phyloP scores from a whole-genome alignment of 1,140 invertebrate genomes.

The Gonioctena quinquepunctata region DNA sequence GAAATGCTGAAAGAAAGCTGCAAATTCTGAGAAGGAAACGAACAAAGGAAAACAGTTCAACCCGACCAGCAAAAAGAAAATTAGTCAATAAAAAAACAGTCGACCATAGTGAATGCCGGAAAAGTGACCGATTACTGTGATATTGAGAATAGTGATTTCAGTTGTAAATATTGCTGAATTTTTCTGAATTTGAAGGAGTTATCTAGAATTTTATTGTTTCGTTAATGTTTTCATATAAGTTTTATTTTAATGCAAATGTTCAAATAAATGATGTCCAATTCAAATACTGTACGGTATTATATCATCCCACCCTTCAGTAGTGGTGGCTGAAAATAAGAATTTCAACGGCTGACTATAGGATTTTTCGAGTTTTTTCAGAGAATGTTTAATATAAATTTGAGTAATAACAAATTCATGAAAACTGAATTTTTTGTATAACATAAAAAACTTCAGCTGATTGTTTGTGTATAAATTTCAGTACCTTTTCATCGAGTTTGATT shows the following conservation, averaged over 20 bases:
- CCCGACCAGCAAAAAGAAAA: background rate
- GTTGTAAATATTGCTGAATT: background rate
- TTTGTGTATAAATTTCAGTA: background rate
- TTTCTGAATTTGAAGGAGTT: background rate
- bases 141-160: background rate
- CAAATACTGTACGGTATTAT: no score
- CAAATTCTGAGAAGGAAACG: background rate
- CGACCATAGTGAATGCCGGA: background rate
- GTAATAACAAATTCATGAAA: background rate
- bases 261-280: no score
- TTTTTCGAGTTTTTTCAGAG: background rate
- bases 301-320: background rate
- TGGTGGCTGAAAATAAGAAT: background rate
- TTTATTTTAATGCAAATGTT: no score
- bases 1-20: background rate
- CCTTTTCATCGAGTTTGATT: background rate
- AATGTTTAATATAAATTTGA: background rate
- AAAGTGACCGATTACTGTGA: background rate
- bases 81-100: background rate
- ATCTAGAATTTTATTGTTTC: background rate
- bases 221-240: no score
- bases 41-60: background rate
- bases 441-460: background rate
- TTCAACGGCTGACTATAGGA: background rate
- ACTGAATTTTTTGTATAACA: background rate